Base-by-base conservation (phyloP, 2,113 vertebrate species). In the Actinemys pallida region DNA sequence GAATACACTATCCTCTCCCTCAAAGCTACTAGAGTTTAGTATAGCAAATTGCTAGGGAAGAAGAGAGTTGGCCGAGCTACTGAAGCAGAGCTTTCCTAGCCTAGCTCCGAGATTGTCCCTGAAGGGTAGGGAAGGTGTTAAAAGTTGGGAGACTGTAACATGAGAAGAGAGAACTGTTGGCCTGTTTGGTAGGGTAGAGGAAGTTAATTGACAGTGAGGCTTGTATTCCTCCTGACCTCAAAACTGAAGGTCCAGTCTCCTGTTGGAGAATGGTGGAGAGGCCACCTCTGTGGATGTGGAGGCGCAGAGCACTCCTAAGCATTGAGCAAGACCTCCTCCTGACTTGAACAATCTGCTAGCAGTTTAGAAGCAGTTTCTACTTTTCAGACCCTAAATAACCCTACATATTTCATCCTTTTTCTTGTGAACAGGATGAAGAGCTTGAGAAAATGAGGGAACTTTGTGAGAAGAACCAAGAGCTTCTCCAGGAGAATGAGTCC, bases 361-460 rank as follows among this genome's bases (percentile, higher is more conserved):
- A 86, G 27, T 89, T 96, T 96, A 89, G 90, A 84, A 95, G 79
- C 82, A 91, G 65, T 86, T n/a, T 42, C 12, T 81, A 0, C 4
- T 49, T 78, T 45, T 42, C 49, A 27, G 4, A 6, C 53, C 85
- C 45, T 39, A 53, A 25, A 24, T 90, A 94, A 96, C 31, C 69
- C 81, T 25, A 49, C 3, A 13, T 24, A 6, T 79, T 24, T 69
- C 19, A 0, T 90, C 50, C 80, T 81, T 53, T 81, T 53, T 81
- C 80, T 89, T 93, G 89, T 11, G 78, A 95, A 94, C 94, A 99
- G 99, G 99, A 99, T 76, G 98, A 99, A 92, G 99, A 99, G 91
- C 98, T 99, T 81, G 95, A 97, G 89, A 99, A 99, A 95, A 98
- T 99, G 95, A 98, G 80, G 52, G 98, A 98, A 88, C 82, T 99